Evolutionary conservation across 37 sponge, comb jelly and placozoan species (phyloP), one percentile per base, ranked within the genome.

Genomic region (Haliclona indistincta): DNA sequence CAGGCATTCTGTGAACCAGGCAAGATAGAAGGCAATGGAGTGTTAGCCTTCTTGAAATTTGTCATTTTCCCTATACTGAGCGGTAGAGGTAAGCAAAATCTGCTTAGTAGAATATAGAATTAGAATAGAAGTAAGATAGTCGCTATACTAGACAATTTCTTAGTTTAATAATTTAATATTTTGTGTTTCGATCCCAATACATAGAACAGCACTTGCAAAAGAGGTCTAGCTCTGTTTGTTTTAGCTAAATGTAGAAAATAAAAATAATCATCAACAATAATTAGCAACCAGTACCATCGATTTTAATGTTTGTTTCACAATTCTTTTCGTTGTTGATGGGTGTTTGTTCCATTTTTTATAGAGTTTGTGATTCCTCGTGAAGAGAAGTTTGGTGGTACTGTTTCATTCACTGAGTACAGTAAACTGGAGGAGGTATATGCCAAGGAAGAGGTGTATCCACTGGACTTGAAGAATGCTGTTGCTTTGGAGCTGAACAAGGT

Each of bases 1-100:
- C 54, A 93, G 83, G 90, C 93, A 19, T 97, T 92, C 84, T 94
- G 95, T 81, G 95, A 97, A 64, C 91, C 92, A 23, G 99, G 95
- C 1, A 87, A 89, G 17, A 85, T 91, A 38, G 71, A 78, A 22
- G 90, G 80, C 32, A 97, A 97, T 71, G 99, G 95, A 19, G 71
- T 93, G 4, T 80, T 93, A 13, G 81, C 91, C 22, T 93, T 93
- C 40, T 73, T 82, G 20, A 78, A 82, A 64, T 82, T 76, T 77
- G 96, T 95, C 2, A 64, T 95, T 0, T 91, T 95, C 74, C 93
- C 93, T 1, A 51, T 94, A 11, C 42, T 91, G 29, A 45, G 71
- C 8, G 84, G 66, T 42, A 38, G 64, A 68, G 75, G 87, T 86
- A 34, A 68, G 36, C 65, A n/a, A n/a, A n/a, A n/a, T n/a, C n/a